Conservation (phyloP, 1,140 invertebrate genomes). For the Listronotus oregonensis region DNA sequence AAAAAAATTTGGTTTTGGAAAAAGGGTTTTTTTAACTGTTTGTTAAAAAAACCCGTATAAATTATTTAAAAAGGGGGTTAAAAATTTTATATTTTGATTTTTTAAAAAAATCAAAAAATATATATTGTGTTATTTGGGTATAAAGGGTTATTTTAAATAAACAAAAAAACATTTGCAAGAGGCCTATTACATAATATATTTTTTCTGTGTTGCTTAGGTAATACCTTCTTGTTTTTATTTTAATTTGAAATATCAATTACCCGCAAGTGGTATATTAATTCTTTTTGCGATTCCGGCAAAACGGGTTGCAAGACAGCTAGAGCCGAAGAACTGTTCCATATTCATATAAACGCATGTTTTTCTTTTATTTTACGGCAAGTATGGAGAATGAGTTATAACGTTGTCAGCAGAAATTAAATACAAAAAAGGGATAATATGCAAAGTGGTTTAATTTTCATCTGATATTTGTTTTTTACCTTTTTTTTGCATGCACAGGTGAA, state of each 20-base stretch:
- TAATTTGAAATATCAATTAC: slow-evolving; percentile 22
- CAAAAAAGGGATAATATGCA: slow-evolving; percentile 23
- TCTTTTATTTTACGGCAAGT: slow-evolving; percentile 28
- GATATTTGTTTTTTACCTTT: slow-evolving; percentile 8
- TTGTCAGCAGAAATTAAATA: slow-evolving; percentile 28
- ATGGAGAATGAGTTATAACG: slow-evolving; percentile 29
- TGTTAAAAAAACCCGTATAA: too few relatives aligned
- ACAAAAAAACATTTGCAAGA: too few relatives aligned
- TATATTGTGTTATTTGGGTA: too few relatives aligned
- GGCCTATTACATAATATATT: too few relatives aligned
- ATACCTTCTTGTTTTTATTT: neutral
- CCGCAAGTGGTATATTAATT: slow-evolving; percentile 9
- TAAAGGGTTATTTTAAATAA: too few relatives aligned
- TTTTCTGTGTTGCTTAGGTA: too few relatives aligned
- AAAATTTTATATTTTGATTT: too few relatives aligned
- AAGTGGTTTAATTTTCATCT: slow-evolving; percentile 25
- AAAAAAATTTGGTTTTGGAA: too few relatives aligned
- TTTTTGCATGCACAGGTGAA: too few relatives aligned
- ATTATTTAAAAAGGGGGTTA: too few relatives aligned
- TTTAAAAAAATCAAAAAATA: too few relatives aligned
- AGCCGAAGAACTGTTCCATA: slow-evolving; percentile 31
- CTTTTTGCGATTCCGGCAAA: slow-evolving; percentile 19
- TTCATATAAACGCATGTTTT: slow-evolving; percentile 31
- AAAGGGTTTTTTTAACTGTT: too few relatives aligned
- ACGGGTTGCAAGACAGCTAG: slow-evolving; percentile 13